Percentiles rank a stretch among this genome's conserved stretches.
These are phyloP conservation scores for Diploscapter pachys DNA, from an alignment of 1,140 invertebrate genomes.

Conservation along the genomic window DNA sequence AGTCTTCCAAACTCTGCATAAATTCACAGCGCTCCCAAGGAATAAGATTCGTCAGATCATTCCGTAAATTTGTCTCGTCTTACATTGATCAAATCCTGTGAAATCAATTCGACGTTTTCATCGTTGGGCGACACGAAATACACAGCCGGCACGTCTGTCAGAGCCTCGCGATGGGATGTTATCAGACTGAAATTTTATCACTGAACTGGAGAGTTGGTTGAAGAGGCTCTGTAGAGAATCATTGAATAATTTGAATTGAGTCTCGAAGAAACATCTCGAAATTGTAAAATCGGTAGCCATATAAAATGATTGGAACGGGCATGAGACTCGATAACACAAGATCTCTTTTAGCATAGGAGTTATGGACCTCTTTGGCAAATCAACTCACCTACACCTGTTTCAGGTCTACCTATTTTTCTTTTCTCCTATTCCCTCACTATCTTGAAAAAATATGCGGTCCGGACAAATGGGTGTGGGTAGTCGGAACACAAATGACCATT, in stretches of 20 bases:
- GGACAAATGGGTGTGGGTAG: background rate
- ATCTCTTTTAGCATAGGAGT: background rate
- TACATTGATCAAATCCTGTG: slow-evolving; percentile 69
- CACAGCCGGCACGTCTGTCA: slow-evolving; percentile 95
- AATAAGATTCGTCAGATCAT: background rate
- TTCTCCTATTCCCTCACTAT: slow-evolving; percentile 7
- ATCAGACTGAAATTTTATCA: slow-evolving; percentile 39
- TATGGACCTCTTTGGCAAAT: background rate
- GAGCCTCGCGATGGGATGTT: slow-evolving; percentile 86
- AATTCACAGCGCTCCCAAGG: background rate
- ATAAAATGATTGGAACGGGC: background rate
- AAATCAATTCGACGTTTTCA: slow-evolving; percentile 90
- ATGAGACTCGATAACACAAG: slow-evolving; percentile 13
- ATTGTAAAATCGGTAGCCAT: background rate
- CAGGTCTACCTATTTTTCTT: background rate
- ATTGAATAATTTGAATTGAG: too few relatives aligned
- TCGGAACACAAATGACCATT: background rate
- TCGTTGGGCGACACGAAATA: slow-evolving; percentile 97
- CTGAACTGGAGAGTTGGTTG: too few relatives aligned
- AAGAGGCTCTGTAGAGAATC: too few relatives aligned
- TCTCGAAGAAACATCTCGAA: too few relatives aligned
- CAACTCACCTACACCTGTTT: background rate
- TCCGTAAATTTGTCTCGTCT: background rate
- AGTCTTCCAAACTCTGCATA: too few relatives aligned
- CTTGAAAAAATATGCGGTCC: background rate